Percentiles rank a stretch among this genome's conserved stretches.
These are phyloP conservation scores for Eretmochelys imbricata DNA, from an alignment of 2,113 vertebrate species.

Conservation along the genomic window DNA sequence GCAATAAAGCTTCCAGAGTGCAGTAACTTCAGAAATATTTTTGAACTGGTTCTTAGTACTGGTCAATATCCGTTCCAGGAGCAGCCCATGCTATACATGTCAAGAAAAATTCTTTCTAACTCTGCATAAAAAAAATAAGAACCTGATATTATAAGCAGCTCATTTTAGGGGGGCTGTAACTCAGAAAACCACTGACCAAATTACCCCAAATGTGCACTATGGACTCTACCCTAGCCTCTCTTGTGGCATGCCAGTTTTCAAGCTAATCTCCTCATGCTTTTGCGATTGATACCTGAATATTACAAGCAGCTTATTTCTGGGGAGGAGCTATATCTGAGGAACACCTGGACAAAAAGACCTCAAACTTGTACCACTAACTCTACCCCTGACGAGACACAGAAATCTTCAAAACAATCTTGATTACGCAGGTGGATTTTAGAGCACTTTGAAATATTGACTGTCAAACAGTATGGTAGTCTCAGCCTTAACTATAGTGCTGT, in stretches of 20 bases:
- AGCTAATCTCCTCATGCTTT: background rate
- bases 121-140: background rate
- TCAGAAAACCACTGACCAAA: background rate
- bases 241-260: background rate
- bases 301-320: background rate
- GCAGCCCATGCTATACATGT: background rate
- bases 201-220: background rate
- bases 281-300: background rate
- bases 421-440: accelerated
- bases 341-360: background rate
- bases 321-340: background rate
- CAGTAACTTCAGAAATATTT: background rate
- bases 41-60: background rate
- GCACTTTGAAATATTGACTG: background rate
- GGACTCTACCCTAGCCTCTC: background rate
- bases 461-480: background rate
- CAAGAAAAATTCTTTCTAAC: background rate
- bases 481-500: background rate
- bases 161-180: background rate
- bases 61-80: background rate
- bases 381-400: accelerated
- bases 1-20: background rate
- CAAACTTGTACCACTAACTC: accelerated
- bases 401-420: background rate
- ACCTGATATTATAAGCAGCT: background rate